These are phyloP conservation scores for Agrochola litura DNA, from an alignment of 2,888 invertebrate species.

Conservation along the genomic window DNA sequence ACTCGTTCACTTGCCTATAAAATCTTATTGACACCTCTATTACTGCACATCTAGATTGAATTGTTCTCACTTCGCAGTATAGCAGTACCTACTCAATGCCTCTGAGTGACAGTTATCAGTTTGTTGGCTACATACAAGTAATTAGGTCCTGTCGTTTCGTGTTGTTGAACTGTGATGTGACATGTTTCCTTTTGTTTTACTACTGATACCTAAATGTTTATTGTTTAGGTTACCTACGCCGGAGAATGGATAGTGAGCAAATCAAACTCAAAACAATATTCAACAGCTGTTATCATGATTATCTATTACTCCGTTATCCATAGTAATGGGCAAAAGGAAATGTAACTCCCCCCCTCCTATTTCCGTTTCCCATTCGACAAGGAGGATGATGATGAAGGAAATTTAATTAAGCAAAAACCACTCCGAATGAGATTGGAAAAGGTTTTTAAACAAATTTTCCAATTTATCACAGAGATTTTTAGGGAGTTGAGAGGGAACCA, in stretches of 20 bases:
- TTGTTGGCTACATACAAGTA: conserved; percentile 40
- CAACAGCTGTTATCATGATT: not conserved
- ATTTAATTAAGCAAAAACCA: not conserved
- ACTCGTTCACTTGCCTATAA: conserved; percentile 77
- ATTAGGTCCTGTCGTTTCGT: conserved; percentile 40
- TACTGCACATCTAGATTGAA: conserved; percentile 66
- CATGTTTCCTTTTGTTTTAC: conserved; percentile 39
- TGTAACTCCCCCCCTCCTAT: too few species aligned
- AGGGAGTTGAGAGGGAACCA: too few species aligned
- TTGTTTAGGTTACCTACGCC: conserved; percentile 1
- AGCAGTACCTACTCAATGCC: conserved; percentile 17
- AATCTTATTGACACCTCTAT: conserved; percentile 76
- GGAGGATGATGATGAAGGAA: not conserved
- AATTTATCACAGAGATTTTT: not conserved
- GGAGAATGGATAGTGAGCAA: not conserved
- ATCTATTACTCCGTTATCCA: not conserved
- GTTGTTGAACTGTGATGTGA: conserved; percentile 47
- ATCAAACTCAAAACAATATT: not conserved
- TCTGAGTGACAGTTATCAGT: conserved; percentile 50
- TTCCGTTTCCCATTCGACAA: not conserved
- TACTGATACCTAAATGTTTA: conserved; percentile 11
- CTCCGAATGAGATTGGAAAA: not conserved
- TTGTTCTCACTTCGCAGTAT: conserved; percentile 46
- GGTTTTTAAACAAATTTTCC: not conserved
- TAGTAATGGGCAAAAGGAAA: not conserved